These are phyloP conservation scores for Sinhomidia bicolor DNA, from an alignment of 2,888 invertebrate species.

Conservation along the genomic window DNA sequence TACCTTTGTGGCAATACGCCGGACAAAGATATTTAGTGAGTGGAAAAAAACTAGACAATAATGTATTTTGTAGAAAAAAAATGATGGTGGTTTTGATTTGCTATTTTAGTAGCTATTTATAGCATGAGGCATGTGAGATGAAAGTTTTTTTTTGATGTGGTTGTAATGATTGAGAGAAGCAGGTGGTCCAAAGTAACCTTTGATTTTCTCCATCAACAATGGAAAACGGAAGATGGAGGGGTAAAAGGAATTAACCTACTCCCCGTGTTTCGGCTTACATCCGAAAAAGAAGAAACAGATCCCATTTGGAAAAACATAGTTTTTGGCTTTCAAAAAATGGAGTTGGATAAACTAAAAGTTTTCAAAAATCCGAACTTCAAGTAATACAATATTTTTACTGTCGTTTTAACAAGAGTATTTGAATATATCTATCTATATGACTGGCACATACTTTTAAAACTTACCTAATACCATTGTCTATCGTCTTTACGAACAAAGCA, in stretches of 20 bases:
- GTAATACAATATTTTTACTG: too few species aligned
- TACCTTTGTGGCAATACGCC: slow-evolving; percentile 85
- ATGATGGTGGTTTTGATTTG: too few species aligned
- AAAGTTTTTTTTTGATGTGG: background rate
- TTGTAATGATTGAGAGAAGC: slow-evolving; percentile 46
- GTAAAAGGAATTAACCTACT: slow-evolving; percentile 78
- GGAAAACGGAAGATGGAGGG: slow-evolving; percentile 77
- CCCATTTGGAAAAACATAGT: slow-evolving; percentile 81
- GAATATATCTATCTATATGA: background rate
- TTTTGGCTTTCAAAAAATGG: slow-evolving; percentile 81
- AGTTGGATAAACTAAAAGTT: slow-evolving; percentile 78
- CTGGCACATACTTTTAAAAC: too few species aligned
- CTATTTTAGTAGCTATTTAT: too few species aligned
- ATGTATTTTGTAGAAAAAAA: too few species aligned
- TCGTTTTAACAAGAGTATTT: too few species aligned
- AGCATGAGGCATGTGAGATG: too few species aligned
- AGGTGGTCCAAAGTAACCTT: slow-evolving; percentile 79
- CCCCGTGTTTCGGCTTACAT: slow-evolving; percentile 71
- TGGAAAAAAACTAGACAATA: too few species aligned
- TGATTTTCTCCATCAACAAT: slow-evolving; percentile 75
- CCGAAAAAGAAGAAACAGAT: slow-evolving; percentile 71
- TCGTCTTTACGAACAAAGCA: too few species aligned
- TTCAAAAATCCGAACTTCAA: slow-evolving; percentile 73
- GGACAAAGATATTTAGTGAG: slow-evolving; percentile 73
- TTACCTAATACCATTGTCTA: too few species aligned